A percentile compares a stretch with the other conserved stretches of the same genome.
phyloP scores from a whole-genome alignment of 2,113 vertebrate genomes.

The Coracopsis vasa region DNA sequence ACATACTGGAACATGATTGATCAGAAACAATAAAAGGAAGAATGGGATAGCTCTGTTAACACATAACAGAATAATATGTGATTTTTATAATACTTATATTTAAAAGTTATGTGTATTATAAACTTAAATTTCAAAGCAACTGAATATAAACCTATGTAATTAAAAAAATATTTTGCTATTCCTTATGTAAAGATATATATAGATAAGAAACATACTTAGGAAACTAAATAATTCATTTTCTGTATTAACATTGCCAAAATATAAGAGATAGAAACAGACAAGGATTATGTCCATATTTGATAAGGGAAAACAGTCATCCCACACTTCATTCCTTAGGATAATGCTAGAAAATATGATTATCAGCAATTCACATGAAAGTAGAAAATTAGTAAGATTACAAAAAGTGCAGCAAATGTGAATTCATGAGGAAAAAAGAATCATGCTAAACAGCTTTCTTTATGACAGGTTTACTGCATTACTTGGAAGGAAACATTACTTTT shows the following conservation, averaged over 20 bases:
- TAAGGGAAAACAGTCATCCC: neutral
- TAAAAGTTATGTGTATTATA: neutral
- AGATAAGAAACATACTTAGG: neutral
- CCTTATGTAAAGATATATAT: neutral
- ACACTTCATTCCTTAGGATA: neutral
- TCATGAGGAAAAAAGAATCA: neutral
- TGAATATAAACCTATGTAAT: neutral
- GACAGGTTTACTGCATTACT: neutral
- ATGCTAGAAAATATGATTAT: neutral
- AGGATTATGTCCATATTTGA: neutral
- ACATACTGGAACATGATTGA: neutral
- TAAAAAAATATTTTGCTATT: neutral
- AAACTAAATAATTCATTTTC: neutral
- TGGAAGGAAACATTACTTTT: neutral
- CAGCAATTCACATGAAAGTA: neutral
- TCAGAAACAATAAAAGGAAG: neutral
- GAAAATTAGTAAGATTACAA: neutral
- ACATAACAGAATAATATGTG: neutral
- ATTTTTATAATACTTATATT: neutral
- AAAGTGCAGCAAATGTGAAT: neutral
- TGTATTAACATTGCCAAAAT: neutral
- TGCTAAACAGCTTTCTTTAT: neutral
- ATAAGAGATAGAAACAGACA: neutral
- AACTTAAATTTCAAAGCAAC: neutral
- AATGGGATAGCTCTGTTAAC: neutral